A percentile compares a stretch with the other conserved stretches of the same genome.
These are phyloP conservation scores for Uria aalge DNA, from an alignment of 2,113 vertebrate genomes.

Conservation along the genomic window DNA sequence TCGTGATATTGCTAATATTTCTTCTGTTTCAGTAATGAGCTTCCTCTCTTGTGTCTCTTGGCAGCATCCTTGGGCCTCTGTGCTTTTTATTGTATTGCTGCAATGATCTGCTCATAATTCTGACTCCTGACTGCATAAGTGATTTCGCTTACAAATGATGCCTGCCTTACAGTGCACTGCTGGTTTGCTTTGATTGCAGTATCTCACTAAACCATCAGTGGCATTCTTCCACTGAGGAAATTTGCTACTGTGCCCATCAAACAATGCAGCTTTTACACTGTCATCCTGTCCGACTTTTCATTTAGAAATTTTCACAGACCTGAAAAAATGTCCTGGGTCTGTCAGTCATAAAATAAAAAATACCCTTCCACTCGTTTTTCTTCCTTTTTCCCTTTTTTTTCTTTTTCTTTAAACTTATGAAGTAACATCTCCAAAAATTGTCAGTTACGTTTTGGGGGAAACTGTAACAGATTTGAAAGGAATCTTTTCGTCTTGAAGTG, in stretches of 20 bases:
- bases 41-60: neutral
- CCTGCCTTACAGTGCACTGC: neutral
- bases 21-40: neutral
- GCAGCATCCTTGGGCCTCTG: neutral
- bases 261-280: neutral
- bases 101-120: neutral
- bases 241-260: neutral
- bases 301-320: neutral
- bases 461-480: neutral
- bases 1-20: neutral
- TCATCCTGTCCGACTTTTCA: neutral
- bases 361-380: neutral
- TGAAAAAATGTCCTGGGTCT: neutral
- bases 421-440: neutral
- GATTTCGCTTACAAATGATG: neutral
- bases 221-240: neutral
- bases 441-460: neutral
- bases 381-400: neutral
- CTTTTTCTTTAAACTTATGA: neutral
- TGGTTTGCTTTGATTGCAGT: neutral
- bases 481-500: conserved; percentile 19
- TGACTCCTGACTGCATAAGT: neutral
- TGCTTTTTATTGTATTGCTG: neutral
- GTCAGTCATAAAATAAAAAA: neutral
- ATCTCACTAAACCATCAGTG: neutral